Base-by-base conservation (phyloP, 1,140 invertebrate genomes). In the Anthonomus grandis region DNA sequence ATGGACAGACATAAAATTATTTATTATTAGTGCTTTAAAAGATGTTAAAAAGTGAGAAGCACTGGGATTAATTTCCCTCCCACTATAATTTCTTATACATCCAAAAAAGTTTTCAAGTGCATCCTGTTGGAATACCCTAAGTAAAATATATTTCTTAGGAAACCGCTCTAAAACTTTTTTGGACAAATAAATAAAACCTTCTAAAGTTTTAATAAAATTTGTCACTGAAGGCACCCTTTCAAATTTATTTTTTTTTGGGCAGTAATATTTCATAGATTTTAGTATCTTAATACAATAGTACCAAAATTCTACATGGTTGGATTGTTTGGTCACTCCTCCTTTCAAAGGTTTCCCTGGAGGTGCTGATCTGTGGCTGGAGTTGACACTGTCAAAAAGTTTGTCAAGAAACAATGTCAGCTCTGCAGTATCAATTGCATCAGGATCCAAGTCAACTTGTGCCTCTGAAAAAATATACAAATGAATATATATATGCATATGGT, bases 61-160 rank as follows among this genome's bases (percentile, higher is more conserved):
- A 44, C 36, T 22, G n/a, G 52, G 52, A 13, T 12, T 22, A 1
- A 24, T 31, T 21, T 57, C 17, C 36, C 54, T 34, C 13, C 27
- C 38, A 8, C 54, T 37, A 42, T 57, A 25, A 44, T 44, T 54
- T 50, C 64, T 55, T 13, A 71, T 64, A 34, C 51, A 46, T 0
- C 63, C 60, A 46, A 74, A 73, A 45, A 71, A 69, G 42, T 59
- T 68, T 50, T 72, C 64, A n/a, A 72, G 37, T 1, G 25, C 23
- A 56, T 70, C 67, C 49, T 71, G 68, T 39, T 70, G 69, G 19
- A 69, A 47, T 10, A 15, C 17, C 15, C 49, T 39, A 4, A 42
- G 45, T 47, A 52, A 47, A 2, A 59, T 15, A 47, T 25, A 59
- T 34, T 47, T 18, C 24, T 27, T 27, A 38, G 62, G 18, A 13